These are phyloP conservation scores for Cotesia typhae DNA, from an alignment of 1,140 invertebrate genomes.

Conservation along the genomic window DNA sequence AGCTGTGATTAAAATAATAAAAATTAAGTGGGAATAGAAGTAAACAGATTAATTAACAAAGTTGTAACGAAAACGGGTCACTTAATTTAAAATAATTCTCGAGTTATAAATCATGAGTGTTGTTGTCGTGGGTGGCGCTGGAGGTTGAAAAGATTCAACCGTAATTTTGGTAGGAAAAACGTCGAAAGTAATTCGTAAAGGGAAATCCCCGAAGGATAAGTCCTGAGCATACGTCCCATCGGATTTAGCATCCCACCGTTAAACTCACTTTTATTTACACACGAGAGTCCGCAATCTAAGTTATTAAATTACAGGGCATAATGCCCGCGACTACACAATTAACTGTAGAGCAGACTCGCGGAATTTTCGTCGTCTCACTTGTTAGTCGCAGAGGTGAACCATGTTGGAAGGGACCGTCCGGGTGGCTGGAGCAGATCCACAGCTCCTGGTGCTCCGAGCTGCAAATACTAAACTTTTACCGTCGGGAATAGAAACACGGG, in stretches of 20 bases:
- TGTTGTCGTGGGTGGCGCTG: too few relatives aligned
- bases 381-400: background rate
- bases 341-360: slow-evolving; percentile 31
- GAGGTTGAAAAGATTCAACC: too few relatives aligned
- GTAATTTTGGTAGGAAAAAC: slow-evolving; percentile 2
- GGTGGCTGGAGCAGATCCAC: background rate
- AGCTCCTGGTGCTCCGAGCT: background rate
- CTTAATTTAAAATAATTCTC: background rate
- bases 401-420: slow-evolving; percentile 13
- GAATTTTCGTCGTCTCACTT: background rate
- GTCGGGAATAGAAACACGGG: slow-evolving; percentile 18
- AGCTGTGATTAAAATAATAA: too few relatives aligned
- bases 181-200: slow-evolving; percentile 26
- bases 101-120: too few relatives aligned
- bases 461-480: slow-evolving; percentile 34
- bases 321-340: slow-evolving; percentile 46
- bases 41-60: background rate
- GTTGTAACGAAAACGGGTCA: background rate
- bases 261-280: slow-evolving; percentile 37
- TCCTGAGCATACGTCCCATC: slow-evolving; percentile 24
- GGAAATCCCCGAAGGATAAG: slow-evolving; percentile 28
- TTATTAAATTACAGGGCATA: slow-evolving; percentile 44
- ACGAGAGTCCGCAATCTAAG: slow-evolving; percentile 29
- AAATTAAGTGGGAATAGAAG: too few relatives aligned
- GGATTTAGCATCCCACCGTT: slow-evolving; percentile 35